Base-by-base conservation (phyloP, 1,140 invertebrate species). In the Melitaea cinxia region DNA sequence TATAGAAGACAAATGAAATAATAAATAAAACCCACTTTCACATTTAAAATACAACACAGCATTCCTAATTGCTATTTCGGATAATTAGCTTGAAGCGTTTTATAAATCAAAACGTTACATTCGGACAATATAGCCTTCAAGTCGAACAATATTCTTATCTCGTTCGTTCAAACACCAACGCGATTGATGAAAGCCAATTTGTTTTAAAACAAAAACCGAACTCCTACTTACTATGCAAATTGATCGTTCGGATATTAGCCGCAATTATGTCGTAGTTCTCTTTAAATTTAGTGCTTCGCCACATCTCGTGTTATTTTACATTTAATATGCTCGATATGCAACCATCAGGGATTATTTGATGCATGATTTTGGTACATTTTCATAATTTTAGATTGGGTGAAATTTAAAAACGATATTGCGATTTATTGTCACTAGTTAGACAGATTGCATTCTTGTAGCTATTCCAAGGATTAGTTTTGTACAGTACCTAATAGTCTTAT, bases 151-250 rank as follows among this genome's bases (percentile, higher is more conserved):
- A 35, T 49, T 59, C 17, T 42, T 55, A 56, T 56, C 42, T 19
- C 26, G 28, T 35, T 33, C 17, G 52, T 21, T 17, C 2, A 70
- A 68, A 78, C 68, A 64, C 70, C 50, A 54, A 61, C 65, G 59
- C 65, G 72, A 77, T 78, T 70, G 72, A 73, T 80, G 67, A 72
- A 74, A 80, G 72, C 74, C 81, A 83, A 83, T 83, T 83, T 82
- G 78, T 76, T 77, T 37, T 81, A 78, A 85, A 83, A 82, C 70
- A 77, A 53, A 73, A 65, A 82, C 74, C 77, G 72, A 79, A 79
- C 72, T 75, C 70, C 73, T 83, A 81, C 82, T 88, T 85, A 85
- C 72, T 65, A 88, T 88, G 82, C 78, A 88, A 88, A 88, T 88
- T 84, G 82, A 80, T 85, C 77, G 83, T 82, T 81, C 72, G 63